Percentiles rank a stretch among this genome's conserved stretches.
phyloP scores from a whole-genome alignment of 2,888 invertebrate species.

The Protodeltote pygarga region DNA sequence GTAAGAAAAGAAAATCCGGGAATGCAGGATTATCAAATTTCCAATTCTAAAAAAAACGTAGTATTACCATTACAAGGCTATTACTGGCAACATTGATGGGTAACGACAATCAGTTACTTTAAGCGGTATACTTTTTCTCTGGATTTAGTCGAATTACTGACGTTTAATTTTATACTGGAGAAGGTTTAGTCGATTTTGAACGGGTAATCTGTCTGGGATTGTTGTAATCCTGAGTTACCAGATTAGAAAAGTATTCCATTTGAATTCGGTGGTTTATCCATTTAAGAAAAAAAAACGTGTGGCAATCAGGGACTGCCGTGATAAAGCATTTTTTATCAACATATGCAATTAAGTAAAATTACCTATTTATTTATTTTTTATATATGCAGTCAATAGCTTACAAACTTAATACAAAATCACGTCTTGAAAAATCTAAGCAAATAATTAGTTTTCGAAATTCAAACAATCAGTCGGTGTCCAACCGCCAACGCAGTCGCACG shows the following conservation, averaged over 20 bases:
- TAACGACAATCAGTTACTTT: slow-evolving; percentile 19
- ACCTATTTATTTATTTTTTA: background rate
- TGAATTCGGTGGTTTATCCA: too few relatives aligned
- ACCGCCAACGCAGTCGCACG: too few relatives aligned
- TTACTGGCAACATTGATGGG: background rate
- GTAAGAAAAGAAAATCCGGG: too few relatives aligned
- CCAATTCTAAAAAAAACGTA: too few relatives aligned
- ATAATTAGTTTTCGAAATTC: too few relatives aligned
- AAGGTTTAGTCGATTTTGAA: slow-evolving; percentile 8
- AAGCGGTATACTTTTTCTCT: slow-evolving; percentile 15
- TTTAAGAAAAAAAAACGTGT: background rate
- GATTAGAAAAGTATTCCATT: background rate
- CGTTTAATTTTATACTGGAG: slow-evolving; percentile 15
- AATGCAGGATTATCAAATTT: too few relatives aligned
- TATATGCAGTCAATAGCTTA: background rate
- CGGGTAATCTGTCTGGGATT: slow-evolving; percentile 1
- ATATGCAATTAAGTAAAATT: background rate
- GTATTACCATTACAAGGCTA: background rate
- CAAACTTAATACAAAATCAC: too few relatives aligned
- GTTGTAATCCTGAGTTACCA: background rate
- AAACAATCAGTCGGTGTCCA: background rate
- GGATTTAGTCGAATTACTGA: slow-evolving; percentile 16
- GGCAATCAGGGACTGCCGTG: background rate
- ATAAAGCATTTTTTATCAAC: too few relatives aligned
- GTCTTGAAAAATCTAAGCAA: too few relatives aligned